phyloP scores from a whole-genome alignment of 2,113 vertebrate species.

The Strigops habroptila region DNA sequence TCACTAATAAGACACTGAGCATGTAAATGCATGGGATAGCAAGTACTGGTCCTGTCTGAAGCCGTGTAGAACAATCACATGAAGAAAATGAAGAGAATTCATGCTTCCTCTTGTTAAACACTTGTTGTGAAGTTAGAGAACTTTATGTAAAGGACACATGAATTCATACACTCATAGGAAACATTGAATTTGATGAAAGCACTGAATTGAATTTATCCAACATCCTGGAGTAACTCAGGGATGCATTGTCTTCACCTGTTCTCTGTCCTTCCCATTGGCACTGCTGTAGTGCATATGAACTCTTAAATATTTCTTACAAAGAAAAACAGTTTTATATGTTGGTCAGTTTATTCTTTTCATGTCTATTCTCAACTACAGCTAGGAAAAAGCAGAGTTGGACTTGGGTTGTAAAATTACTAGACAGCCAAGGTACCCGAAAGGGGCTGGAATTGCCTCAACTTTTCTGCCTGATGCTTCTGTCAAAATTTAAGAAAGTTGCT shows the following conservation, averaged over 20 bases:
- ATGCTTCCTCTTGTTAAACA: background rate
- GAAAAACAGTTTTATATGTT: background rate
- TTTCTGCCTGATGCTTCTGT: background rate
- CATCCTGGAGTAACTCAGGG: background rate
- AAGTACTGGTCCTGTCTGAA: background rate
- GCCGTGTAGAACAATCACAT: fast-evolving
- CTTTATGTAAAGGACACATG: background rate
- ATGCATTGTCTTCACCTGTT: background rate
- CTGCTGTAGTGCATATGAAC: background rate
- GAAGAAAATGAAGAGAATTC: background rate
- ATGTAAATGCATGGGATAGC: background rate
- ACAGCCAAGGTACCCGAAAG: background rate
- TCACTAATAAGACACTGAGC: background rate
- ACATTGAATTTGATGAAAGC: background rate
- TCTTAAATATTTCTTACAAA: background rate
- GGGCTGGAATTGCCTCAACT: background rate
- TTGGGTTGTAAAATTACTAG: background rate
- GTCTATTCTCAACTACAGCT: background rate
- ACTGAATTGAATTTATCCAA: background rate
- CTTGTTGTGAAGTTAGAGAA: background rate
- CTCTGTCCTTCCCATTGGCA: background rate
- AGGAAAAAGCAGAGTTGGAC: background rate
- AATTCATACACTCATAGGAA: background rate
- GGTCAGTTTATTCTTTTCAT: background rate
- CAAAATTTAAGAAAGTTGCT: background rate